Evolutionary conservation across 2,797 vertebrate species (phyloP).

Genomic region (Argentina silus): DNA sequence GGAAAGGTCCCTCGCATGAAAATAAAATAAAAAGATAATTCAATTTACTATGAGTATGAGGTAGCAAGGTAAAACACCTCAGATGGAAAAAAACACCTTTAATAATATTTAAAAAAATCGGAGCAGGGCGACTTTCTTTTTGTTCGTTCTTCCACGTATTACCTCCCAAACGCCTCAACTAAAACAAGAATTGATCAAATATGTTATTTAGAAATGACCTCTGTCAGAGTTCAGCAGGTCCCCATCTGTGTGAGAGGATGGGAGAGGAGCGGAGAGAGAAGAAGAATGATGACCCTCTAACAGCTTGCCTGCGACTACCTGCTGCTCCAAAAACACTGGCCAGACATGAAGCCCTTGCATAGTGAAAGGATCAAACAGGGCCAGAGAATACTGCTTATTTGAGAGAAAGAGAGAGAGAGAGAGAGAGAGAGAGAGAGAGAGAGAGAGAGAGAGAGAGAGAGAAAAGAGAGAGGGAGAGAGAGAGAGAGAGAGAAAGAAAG

Average conservation of each 20-base stretch:
- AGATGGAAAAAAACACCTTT: slow-evolving; percentile 7
- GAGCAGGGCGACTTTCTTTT: slow-evolving; percentile 32
- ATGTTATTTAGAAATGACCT: slow-evolving; percentile 91
- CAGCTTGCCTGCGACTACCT: slow-evolving; percentile 93
- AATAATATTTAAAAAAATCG: slow-evolving; percentile 3
- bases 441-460: slow-evolving; percentile 1
- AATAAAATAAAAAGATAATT: slow-evolving; percentile 40
- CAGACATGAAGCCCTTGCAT: slow-evolving; percentile 89
- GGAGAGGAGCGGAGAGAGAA: slow-evolving; percentile 60
- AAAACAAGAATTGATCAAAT: slow-evolving; percentile 82
- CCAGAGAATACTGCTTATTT: slow-evolving; percentile 86
- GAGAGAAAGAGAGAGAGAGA: slow-evolving; percentile 45
- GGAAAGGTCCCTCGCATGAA: slow-evolving; percentile 32
- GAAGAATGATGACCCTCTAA: slow-evolving; percentile 90
- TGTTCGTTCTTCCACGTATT: slow-evolving; percentile 7
- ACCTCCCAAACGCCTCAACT: slow-evolving; percentile 59
- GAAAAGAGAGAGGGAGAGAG: slow-evolving; percentile 58
- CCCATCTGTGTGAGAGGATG: slow-evolving; percentile 87
- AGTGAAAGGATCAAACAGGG: slow-evolving; percentile 93
- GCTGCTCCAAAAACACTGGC: slow-evolving; percentile 98
- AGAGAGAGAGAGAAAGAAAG: neutral
- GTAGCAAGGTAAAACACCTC: slow-evolving; percentile 25
- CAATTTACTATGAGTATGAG: slow-evolving; percentile 46
- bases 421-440: slow-evolving; percentile 1
- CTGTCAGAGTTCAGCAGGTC: slow-evolving; percentile 93